Evolutionary conservation across 2,888 invertebrate genomes (phyloP), one percentile per base, ranked within the genome.

Genomic region (Philopedon plagiatum): DNA sequence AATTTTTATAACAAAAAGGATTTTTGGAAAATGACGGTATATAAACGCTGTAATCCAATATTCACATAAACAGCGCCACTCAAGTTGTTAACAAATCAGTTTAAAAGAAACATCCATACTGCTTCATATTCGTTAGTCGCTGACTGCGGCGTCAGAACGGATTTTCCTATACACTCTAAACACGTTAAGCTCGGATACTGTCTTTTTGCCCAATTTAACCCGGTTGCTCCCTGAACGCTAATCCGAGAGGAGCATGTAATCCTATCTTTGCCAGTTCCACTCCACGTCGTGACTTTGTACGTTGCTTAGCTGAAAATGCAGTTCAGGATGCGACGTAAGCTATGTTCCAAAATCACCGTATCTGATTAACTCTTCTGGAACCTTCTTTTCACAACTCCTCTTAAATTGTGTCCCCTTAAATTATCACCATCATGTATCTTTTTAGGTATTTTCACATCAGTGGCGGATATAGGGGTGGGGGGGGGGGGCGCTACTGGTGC

Each of bases 181-280:
- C 69, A 69, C 56, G 69, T 62, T 62, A 56, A 68, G 62, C 61
- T 56, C 18, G 13, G 58, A 39, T 41, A 46, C 58, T 57, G 66
- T 58, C 57, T 66, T 66, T 66, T 66, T 66, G 66, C 66, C 41
- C 69, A 69, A 69, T 69, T 69, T 69, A 62, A 49, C 49, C 62
- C 46, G 21, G 37, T 39, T 26, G 62, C 49, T 62, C 37, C 62
- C 54, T 23, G 37, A 69, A 69, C 54, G 69, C 56, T 69, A 69
- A 69, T 69, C 69, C 69, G 32, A 57, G 18, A 44, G 37, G 23
- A 69, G 69, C 69, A 46, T 69, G 69, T 69, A 69, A 69, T 69
- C 69, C 69, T 62, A 69, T 69, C 61, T 61, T 32, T 61, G 61
- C 61, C 29, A 19, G 61, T 61, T 61, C 61, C 61, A 44, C 44